Percentiles rank a stretch among this genome's conserved stretches.
Conservation (phyloP, 2,113 vertebrate genomes). For the Bubo scandiacus region DNA sequence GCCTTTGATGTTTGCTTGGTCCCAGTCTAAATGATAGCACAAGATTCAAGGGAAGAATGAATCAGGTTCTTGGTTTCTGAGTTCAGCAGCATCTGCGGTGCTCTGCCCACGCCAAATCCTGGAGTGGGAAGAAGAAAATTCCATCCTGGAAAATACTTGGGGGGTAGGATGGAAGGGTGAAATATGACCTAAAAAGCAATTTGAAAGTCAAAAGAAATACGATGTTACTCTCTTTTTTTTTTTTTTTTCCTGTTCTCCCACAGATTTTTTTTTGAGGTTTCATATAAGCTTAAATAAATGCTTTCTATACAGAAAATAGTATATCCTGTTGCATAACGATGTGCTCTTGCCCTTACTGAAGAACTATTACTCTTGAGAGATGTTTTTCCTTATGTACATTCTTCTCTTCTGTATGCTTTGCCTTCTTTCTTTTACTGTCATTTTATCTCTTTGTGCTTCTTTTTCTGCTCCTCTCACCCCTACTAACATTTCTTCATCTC, state of each 20-base stretch:
- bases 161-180: not conserved
- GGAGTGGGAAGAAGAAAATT: slow-evolving; percentile 63
- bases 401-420: not conserved
- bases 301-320: not conserved
- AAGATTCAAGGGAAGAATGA: slow-evolving; percentile 40
- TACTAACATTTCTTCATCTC: not conserved
- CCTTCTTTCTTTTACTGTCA: not conserved
- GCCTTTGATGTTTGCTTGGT: not conserved
- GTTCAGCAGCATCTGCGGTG: slow-evolving; percentile 45
- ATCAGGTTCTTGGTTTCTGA: slow-evolving; percentile 44
- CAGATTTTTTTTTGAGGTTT: not conserved
- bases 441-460: not conserved
- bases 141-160: slow-evolving; percentile 35
- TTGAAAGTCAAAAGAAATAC: not conserved
- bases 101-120: slow-evolving; percentile 41
- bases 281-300: not conserved
- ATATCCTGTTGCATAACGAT: not conserved
- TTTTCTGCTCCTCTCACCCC: not conserved
- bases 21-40: not conserved
- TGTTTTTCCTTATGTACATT: not conserved
- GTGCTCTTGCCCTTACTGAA: not conserved
- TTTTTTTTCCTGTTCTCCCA: not conserved
- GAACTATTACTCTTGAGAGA: not conserved
- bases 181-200: slow-evolving; percentile 47
- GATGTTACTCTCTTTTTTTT: not conserved